Evolutionary conservation across 2,113 vertebrate genomes (phyloP), one percentile per base, ranked within the genome.

Genomic region (Thunnus maccoyii): DNA sequence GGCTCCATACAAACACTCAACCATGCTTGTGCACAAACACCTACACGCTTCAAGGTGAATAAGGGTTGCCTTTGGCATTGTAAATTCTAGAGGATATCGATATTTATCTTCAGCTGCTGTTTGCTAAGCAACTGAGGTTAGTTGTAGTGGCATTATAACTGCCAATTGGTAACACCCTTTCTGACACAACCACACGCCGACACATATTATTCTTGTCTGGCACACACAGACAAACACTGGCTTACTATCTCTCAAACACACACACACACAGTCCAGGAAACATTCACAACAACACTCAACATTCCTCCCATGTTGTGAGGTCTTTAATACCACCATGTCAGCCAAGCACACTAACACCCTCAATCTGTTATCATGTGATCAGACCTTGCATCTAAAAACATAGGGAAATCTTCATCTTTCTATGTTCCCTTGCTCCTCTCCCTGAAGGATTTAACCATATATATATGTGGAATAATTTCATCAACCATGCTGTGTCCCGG

Each of bases 401-500:
- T 22, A 80, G 25, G 7, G 32, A 68, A 57, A 69, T 69, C 72
- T 62, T 82, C 56, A 76, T 77, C 64, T 67, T 74, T 52, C 69
- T 54, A 5, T 74, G 58, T 76, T 78, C 15, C 32, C 54, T 78
- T 63, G n/a, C 78, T 56, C 72, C 51, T 84, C 55, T 90, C 87
- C 87, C 80, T 79, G 16, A 83, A 88, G 86, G 68, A 80, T 86
- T 78, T 74, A 64, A 82, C 76, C 72, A 80, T 82, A 89, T 79
- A 80, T 52, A 72, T 22, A 66, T 75, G 83, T 81, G 51, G 86
- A 93, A 91, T 93, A 90, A 92, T 94, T 94, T 93, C 88, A 94
- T 94, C 89, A 94, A 88, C 90, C 90, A 84, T 68, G 84, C 83
- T 80, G 76, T 73, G 75, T 95, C 96, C 95, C 95, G 46, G 70